Evolutionary conservation across 2,797 vertebrate species (phyloP).

Genomic region (Typhlichthys subterraneus): DNA sequence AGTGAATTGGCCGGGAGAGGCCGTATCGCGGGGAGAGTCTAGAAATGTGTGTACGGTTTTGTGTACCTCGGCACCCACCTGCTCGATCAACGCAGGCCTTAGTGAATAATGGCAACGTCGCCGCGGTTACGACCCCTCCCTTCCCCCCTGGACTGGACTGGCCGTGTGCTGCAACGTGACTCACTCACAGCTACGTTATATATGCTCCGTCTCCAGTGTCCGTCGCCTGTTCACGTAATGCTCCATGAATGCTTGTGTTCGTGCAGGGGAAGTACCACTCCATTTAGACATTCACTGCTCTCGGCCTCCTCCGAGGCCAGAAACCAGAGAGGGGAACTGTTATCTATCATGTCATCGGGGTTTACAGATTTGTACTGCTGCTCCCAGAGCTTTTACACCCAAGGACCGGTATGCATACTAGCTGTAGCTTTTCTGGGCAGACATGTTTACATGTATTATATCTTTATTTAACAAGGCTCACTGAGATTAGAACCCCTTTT

Average conservation of each 20-base stretch:
- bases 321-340: slow-evolving; percentile 33
- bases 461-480: not conserved
- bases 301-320: slow-evolving; percentile 11
- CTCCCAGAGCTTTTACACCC: slow-evolving; percentile 25
- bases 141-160: no score
- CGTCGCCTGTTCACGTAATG: slow-evolving; percentile 51
- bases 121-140: no score
- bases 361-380: slow-evolving; percentile 36
- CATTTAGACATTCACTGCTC: not conserved
- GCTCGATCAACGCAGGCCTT: not conserved
- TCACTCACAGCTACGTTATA: slow-evolving; percentile 36
- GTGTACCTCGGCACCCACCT: slow-evolving; percentile 25
- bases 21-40: slow-evolving; percentile 61
- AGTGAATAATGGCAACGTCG: not conserved
- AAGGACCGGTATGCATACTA: slow-evolving; percentile 22
- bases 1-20: slow-evolving; percentile 37
- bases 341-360: slow-evolving; percentile 44
- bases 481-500: no score
- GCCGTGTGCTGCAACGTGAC: slow-evolving; percentile 46
- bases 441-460: not conserved
- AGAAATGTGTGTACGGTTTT: slow-evolving; percentile 62
- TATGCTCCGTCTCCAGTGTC: slow-evolving; percentile 34
- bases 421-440: slow-evolving; percentile 12
- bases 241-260: slow-evolving; percentile 59
- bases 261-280: slow-evolving; percentile 29